phyloP scores from a whole-genome alignment of 2,113 vertebrate species.

The Marmota flaviventris region DNA sequence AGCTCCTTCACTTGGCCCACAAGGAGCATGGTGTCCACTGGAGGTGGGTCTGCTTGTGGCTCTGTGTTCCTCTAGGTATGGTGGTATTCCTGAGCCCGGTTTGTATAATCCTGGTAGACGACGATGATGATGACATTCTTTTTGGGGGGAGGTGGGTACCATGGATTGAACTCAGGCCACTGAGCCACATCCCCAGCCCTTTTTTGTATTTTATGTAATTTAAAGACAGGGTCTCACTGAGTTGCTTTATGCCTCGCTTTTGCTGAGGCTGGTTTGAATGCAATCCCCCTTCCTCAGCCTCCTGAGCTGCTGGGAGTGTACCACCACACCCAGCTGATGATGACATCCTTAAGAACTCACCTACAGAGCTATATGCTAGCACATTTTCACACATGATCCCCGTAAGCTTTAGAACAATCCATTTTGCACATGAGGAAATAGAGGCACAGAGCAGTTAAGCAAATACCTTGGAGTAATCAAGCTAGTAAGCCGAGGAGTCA shows the following conservation, averaged over 20 bases:
- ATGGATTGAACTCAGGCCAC: too few species aligned
- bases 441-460: background rate
- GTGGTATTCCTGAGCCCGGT: background rate
- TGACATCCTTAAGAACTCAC: background rate
- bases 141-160: too few species aligned
- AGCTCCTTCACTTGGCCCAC: background rate
- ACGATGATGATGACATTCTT: background rate
- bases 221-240: too few species aligned
- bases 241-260: too few species aligned
- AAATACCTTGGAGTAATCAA: background rate
- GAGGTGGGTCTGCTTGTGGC: background rate
- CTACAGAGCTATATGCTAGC: background rate
- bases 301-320: too few species aligned
- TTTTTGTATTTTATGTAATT: too few species aligned
- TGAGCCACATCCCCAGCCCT: too few species aligned
- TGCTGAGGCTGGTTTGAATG: too few species aligned
- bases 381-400: background rate
- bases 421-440: background rate
- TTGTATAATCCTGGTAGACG: background rate
- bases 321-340: too few species aligned
- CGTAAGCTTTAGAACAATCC: background rate
- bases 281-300: too few species aligned
- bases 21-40: background rate
- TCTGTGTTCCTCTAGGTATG: rapidly evolving
- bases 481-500: background rate